Evolutionary conservation across 2,888 invertebrate species (phyloP).

Genomic region (Oxystoma pomonae): DNA sequence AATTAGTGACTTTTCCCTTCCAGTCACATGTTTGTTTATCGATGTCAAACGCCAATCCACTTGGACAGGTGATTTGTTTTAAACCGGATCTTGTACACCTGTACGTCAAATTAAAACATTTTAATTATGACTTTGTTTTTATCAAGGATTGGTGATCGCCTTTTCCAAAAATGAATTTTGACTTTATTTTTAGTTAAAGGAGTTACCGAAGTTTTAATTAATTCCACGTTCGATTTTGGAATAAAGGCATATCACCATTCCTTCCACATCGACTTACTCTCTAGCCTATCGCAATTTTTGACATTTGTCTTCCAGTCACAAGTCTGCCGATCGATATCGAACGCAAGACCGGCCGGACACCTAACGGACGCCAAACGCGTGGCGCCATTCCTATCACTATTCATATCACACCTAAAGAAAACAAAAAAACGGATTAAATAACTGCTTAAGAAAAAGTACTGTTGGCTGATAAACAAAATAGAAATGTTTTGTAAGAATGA

Average conservation of each 20-base stretch:
- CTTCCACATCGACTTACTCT: constrained; percentile 74
- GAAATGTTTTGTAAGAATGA: no score
- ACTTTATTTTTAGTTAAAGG: no score
- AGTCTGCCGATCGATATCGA: constrained; percentile 91
- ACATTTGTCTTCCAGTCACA: constrained; percentile 97
- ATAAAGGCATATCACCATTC: constrained; percentile 33
- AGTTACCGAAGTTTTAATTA: no score
- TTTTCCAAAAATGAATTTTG: background rate
- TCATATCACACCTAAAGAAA: constrained; percentile 82
- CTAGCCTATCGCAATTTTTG: constrained; percentile 89
- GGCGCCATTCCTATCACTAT: constrained; percentile 80
- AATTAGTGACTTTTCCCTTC: constrained; percentile 97
- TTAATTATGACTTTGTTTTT: constrained; percentile 24
- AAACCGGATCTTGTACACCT: constrained; percentile 94
- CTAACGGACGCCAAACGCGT: constrained; percentile 84
- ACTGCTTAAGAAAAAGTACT: no score
- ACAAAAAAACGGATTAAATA: no score
- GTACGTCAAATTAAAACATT: constrained; percentile 42
- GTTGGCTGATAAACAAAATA: no score
- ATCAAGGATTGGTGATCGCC: constrained; percentile 41
- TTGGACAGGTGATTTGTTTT: constrained; percentile 95
- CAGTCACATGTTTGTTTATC: constrained; percentile 98
- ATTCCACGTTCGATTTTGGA: no score
- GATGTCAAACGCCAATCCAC: constrained; percentile 95
- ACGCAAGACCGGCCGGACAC: constrained; percentile 87